These are phyloP conservation scores for Echinarachnius parma DNA, from an alignment of 53 echinoderm and acorn worm genomes.

Conservation along the genomic window DNA sequence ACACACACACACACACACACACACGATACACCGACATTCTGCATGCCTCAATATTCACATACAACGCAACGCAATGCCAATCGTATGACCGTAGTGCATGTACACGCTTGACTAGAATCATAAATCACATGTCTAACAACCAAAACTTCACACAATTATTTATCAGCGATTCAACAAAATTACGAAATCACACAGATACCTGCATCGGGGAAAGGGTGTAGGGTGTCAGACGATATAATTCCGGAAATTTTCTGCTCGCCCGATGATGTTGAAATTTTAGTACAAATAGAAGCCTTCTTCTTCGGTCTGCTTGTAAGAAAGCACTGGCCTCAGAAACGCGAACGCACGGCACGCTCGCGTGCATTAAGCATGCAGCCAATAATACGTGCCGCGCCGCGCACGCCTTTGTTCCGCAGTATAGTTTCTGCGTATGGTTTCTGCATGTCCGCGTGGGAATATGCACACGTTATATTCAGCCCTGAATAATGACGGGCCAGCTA, in stretches of 20 bases:
- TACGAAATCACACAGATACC: background rate
- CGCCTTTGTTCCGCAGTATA: too few relatives aligned
- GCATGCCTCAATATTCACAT: too few relatives aligned
- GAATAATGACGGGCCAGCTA: too few relatives aligned
- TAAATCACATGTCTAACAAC: slow-evolving; percentile 8
- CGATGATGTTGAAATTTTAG: slow-evolving; percentile 1
- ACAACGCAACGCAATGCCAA: background rate
- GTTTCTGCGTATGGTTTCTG: too few relatives aligned
- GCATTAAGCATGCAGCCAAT: too few relatives aligned
- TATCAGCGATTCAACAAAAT: background rate
- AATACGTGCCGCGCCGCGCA: too few relatives aligned
- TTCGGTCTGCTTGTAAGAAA: background rate
- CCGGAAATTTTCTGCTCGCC: background rate
- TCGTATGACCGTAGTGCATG: background rate
- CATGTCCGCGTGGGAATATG: background rate
- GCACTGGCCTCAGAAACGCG: background rate
- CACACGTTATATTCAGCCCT: background rate
- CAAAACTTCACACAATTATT: slow-evolving; percentile 10
- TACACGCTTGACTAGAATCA: background rate
- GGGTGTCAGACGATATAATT: slow-evolving; percentile 9
- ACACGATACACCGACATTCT: too few relatives aligned
- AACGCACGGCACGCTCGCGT: too few relatives aligned
- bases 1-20: too few relatives aligned
- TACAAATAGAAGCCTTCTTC: slow-evolving; percentile 10
- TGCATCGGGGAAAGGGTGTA: slow-evolving; percentile 18